A percentile compares a stretch with the other conserved stretches of the same genome.
Conservation (phyloP, 1,140 invertebrate species). For the Bombus balteatus region DNA sequence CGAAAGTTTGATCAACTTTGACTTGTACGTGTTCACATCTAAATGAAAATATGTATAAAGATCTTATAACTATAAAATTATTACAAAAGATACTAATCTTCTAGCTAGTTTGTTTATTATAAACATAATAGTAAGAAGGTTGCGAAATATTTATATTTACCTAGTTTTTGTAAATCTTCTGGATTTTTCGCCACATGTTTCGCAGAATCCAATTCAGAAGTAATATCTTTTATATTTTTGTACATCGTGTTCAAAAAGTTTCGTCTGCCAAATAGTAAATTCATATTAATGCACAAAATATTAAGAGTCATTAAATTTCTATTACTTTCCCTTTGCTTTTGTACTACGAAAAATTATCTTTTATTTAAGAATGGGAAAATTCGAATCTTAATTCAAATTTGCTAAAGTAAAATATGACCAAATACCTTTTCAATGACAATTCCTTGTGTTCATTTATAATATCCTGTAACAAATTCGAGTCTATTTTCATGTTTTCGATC, state of each 20-base stretch:
- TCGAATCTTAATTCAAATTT: too few relatives aligned
- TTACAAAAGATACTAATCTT: neutral
- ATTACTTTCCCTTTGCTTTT: too few relatives aligned
- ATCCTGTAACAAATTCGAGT: constrained; percentile 67
- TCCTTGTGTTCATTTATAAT: constrained; percentile 64
- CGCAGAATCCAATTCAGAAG: constrained; percentile 65
- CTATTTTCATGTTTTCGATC: constrained; percentile 72
- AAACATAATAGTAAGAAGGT: too few relatives aligned
- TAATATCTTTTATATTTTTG: constrained; percentile 61
- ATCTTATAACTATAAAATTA: neutral
- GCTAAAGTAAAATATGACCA: too few relatives aligned
- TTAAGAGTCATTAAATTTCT: too few relatives aligned
- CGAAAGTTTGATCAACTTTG: constrained; percentile 72
- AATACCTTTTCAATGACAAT: constrained; percentile 70
- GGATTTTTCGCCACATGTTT: constrained; percentile 59
- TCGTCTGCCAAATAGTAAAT: constrained; percentile 56
- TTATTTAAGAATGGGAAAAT: too few relatives aligned
- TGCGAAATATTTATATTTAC: constrained; percentile 58
- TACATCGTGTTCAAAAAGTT: constrained; percentile 59
- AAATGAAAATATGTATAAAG: constrained; percentile 31
- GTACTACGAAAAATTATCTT: too few relatives aligned
- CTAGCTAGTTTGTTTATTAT: too few relatives aligned
- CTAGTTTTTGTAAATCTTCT: constrained; percentile 69
- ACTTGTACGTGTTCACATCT: constrained; percentile 74
- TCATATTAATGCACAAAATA: neutral